Base-by-base conservation (phyloP, 92 coral and sea anemone genomes). In the Isaurus tuberculatus region DNA sequence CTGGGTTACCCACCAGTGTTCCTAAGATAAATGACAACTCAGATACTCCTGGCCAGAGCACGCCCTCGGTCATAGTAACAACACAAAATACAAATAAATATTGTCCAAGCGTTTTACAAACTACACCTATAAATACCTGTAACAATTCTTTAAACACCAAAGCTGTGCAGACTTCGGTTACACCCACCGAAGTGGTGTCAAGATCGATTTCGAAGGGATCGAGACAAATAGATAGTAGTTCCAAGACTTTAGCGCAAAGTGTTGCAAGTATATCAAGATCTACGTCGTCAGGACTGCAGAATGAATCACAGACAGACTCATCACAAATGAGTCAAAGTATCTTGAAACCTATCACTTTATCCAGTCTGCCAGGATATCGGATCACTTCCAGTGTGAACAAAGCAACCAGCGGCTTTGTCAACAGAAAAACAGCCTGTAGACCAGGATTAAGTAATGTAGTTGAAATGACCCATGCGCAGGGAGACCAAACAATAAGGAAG, bases 311-410 rank as follows among this genome's bases (percentile, higher is more conserved):
- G 23, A 49, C 58, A 73, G 79, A 73, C 16, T 27, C 32, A 43
- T 46, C 79, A 49, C 40, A 72, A 72, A 46, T 19, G 20, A 66
- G 79, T 28, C 79, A 73, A 44, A 73, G 79, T 31, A 53, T 73
- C 40, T 73, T 73, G 15, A 57, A 22, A 31, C 36, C 57, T 43
- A 34, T 43, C 28, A 36, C 14, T 26, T 57, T 40, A n/a, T n/a
- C 22, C 27, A 34, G 8, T 0, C 70, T 33, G 51, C 37, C 53
- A 28, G 32, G 23, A 19, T 13, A 57, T 55, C 70, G 22, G 33
- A 26, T 5, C 16, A 2, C 42, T 19, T 10, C 51, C 10, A 37
- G 20, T 37, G 55, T 23, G 20, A 57, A 22, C 22, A 4, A 22
- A 33, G 7, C 48, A 25, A 60, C 3, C 48, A n/a, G 17, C 28